phyloP scores from a whole-genome alignment of 2,113 vertebrate genomes.

The Dolichallabes microphthalmus region DNA sequence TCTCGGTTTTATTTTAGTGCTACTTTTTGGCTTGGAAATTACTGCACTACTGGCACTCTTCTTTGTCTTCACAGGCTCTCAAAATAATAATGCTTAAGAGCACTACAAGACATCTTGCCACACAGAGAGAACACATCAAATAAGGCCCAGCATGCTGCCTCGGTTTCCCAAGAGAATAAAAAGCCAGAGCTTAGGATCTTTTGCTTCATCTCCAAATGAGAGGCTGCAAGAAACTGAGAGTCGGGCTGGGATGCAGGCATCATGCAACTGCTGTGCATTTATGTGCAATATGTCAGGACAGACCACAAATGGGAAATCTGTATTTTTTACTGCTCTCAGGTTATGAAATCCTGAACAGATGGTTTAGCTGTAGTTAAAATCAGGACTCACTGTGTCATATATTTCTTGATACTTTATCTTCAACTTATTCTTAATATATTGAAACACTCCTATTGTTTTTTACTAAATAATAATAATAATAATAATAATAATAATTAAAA shows the following conservation, averaged over 20 bases:
- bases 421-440: not conserved
- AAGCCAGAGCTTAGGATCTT: slow-evolving; percentile 71
- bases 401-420: not conserved
- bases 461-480: too few species aligned
- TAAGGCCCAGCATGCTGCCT: slow-evolving; percentile 65
- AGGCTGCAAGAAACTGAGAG: slow-evolving; percentile 37
- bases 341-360: slow-evolving; percentile 7
- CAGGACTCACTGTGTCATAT: not conserved
- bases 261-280: slow-evolving; percentile 19
- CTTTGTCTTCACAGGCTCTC: slow-evolving; percentile 64
- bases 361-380: not conserved
- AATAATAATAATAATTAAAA: too few species aligned
- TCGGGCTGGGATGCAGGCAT: slow-evolving; percentile 43
- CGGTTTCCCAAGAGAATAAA: slow-evolving; percentile 69
- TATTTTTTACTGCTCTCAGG: not conserved
- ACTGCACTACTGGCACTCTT: slow-evolving; percentile 39
- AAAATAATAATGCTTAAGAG: slow-evolving; percentile 74
- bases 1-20: slow-evolving; percentile 24
- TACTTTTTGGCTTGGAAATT: slow-evolving; percentile 37
- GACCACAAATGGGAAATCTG: slow-evolving; percentile 3
- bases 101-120: slow-evolving; percentile 69
- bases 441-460: too few species aligned
- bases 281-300: slow-evolving; percentile 48
- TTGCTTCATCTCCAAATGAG: slow-evolving; percentile 67
- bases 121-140: slow-evolving; percentile 74